A percentile compares a stretch with the other conserved stretches of the same genome.
phyloP scores from a whole-genome alignment of 37 sponge, comb jelly and placozoan species.

The Beroe forskalii region DNA sequence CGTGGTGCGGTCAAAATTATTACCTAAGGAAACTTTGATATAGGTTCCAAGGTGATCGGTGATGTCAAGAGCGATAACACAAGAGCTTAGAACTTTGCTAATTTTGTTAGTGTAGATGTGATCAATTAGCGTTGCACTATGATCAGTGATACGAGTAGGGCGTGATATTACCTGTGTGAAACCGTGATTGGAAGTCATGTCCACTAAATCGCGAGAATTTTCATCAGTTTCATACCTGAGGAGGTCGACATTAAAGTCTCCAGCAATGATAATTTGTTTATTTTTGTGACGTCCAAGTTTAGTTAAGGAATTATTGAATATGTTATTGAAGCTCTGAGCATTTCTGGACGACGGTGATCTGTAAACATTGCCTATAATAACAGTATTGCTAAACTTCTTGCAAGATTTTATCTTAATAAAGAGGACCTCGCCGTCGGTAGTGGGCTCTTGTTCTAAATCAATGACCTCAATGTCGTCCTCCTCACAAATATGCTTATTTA shows the following conservation, averaged over 20 bases:
- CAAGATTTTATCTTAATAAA: not conserved
- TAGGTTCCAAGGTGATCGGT: not conserved
- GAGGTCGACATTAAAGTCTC: not conserved
- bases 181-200: not conserved
- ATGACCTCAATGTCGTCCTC: too few relatives aligned
- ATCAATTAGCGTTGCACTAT: conserved; percentile 8
- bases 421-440: too few relatives aligned
- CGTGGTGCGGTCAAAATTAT: too few relatives aligned
- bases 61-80: not conserved
- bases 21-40: not conserved
- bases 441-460: too few relatives aligned
- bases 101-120: not conserved
- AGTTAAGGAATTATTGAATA: not conserved
- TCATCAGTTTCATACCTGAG: not conserved
- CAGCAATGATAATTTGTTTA: not conserved
- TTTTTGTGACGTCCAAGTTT: not conserved
- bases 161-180: not conserved
- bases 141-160: not conserved
- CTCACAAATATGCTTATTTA: too few relatives aligned
- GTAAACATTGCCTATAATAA: not conserved
- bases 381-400: not conserved
- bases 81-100: not conserved
- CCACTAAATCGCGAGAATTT: not conserved
- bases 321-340: not conserved
- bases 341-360: not conserved